Evolutionary conservation across 1,140 invertebrate genomes (phyloP), one percentile per base, ranked within the genome.

Genomic region (Coenobita brevimanus): DNA sequence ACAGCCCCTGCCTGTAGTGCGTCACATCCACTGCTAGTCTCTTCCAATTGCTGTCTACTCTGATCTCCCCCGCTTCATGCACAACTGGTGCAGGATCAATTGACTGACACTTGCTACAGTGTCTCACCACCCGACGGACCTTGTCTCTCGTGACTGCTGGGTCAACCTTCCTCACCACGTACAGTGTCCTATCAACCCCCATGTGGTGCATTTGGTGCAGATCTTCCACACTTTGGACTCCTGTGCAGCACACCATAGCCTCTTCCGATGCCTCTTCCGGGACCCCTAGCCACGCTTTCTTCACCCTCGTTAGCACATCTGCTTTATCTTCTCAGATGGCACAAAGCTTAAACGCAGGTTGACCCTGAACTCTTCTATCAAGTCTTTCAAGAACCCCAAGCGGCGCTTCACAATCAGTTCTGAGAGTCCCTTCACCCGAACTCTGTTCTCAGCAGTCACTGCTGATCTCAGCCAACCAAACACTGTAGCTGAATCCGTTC

Each of bases 121-220:
- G n/a, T 33, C 30, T 78, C 64, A 82, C 80, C 41, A 82, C 80
- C 33, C 54, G 33, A 21, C 30, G 33, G 10, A 82, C 80, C 10
- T 15, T 21, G 17, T 0, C 80, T 27, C 54, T 3, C 21, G 62
- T 69, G 1, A 79, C 17, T 79, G 1, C 33, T 21, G 54, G 8
- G 2, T 82, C 54, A 15, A 75, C 1, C 54, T 73, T 75, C 17
- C 30, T 75, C 21, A 33, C 64, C 57, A 78, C 8, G 0, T 79
- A 62, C 17, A 69, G 79, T 10, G 30, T 82, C 79, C 79, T 82
- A 30, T 82, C 79, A 43, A 2, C 76, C 27, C 76, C 76, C 76
- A 79, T 60, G 27, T 57, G 76, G 1, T 79, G 76, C 30, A 73
- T 73, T 33, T 62, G 15, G 50, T 1, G 30, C n/a, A 73, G 71